phyloP scores from a whole-genome alignment of 2,888 invertebrate species.

The Mythimna vitellina region DNA sequence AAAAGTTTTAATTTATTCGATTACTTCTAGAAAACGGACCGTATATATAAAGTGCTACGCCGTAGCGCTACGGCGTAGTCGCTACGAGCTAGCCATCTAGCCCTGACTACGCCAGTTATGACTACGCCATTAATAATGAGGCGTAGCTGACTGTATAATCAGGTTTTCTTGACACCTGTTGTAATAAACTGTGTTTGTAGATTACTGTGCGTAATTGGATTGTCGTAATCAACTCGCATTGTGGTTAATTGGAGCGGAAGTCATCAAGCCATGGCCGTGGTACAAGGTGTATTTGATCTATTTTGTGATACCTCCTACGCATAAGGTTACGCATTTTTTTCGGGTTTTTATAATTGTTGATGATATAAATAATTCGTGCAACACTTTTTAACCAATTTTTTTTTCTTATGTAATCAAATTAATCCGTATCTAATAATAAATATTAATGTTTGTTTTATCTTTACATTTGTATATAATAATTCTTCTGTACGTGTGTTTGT shows the following conservation, averaged over 20 bases:
- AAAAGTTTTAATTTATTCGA: constrained; percentile 21
- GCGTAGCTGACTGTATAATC: constrained; percentile 21
- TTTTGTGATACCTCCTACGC: background rate
- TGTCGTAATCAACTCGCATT: constrained; percentile 17
- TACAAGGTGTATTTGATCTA: background rate
- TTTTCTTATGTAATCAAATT: too few species aligned
- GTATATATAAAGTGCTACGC: constrained; percentile 32
- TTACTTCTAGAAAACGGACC: constrained; percentile 5
- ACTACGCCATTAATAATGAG: constrained; percentile 11
- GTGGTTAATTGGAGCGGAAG: constrained; percentile 36
- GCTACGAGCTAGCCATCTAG: constrained; percentile 47
- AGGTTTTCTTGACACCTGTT: constrained; percentile 22
- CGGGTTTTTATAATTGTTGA: too few species aligned
- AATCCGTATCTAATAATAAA: too few species aligned
- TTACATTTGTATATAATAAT: too few species aligned
- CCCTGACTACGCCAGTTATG: constrained; percentile 7
- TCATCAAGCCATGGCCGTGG: constrained; percentile 28
- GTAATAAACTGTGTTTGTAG: constrained; percentile 19
- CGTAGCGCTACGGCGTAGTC: background rate
- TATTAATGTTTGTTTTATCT: too few species aligned
- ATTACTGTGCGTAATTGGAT: constrained; percentile 25
- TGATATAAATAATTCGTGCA: too few species aligned
- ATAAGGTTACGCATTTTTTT: too few species aligned
- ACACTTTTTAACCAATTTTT: too few species aligned
- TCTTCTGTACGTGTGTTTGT: too few species aligned